These are phyloP conservation scores for Callithrix jacchus DNA, from an alignment of 2,113 vertebrate genomes.

Conservation along the genomic window DNA sequence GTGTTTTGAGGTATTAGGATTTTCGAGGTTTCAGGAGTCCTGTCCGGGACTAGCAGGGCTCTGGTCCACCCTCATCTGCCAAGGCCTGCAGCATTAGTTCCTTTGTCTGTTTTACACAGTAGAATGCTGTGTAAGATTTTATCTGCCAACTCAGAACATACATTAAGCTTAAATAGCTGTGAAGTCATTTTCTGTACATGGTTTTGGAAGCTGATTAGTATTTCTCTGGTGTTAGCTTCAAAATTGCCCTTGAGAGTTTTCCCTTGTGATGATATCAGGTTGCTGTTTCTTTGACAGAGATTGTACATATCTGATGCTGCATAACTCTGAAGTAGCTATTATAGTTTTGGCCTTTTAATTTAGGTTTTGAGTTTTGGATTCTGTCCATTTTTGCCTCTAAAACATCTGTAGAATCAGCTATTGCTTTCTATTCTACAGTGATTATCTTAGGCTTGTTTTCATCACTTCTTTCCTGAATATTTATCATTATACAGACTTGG, in stretches of 20 bases:
- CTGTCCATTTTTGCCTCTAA: neutral
- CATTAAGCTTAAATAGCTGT: neutral
- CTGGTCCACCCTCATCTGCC: neutral
- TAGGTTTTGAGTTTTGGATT: conserved; percentile 20
- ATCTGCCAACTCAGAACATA: neutral
- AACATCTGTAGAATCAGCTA: neutral
- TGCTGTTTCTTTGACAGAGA: neutral
- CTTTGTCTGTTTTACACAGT: neutral
- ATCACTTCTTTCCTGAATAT: neutral
- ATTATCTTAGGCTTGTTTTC: neutral
- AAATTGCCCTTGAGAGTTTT: conserved; percentile 1
- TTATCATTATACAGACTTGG: neutral
- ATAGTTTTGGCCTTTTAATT: neutral
- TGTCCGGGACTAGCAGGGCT: neutral
- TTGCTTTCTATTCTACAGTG: neutral
- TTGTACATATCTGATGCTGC: neutral
- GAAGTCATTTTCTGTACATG: conserved; percentile 20
- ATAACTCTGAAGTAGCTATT: neutral
- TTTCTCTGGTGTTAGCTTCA: neutral
- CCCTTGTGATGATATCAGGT: neutral
- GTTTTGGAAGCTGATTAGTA: conserved; percentile 26
- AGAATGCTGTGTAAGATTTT: neutral
- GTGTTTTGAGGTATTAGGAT: neutral
- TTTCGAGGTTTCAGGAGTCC: neutral
- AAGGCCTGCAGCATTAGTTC: neutral